phyloP scores from a whole-genome alignment of 2,113 vertebrate genomes.

The Motacilla tschutschensis region DNA sequence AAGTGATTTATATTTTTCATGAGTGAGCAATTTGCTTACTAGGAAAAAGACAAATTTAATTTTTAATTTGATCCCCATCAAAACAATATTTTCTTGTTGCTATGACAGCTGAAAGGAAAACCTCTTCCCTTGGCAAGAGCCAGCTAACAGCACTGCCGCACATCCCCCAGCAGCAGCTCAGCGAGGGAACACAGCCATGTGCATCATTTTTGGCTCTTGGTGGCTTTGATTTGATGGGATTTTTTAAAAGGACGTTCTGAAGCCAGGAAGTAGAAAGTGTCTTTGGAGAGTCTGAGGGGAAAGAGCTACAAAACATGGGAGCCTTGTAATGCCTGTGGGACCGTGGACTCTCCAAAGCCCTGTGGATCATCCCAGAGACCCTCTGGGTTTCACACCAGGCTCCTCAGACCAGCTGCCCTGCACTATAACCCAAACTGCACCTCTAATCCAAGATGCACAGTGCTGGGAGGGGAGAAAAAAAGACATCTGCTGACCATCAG shows the following conservation, averaged over 20 bases:
- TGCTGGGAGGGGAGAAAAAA: background rate
- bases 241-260: background rate
- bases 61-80: conserved; percentile 47
- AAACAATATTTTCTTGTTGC: conserved; percentile 60
- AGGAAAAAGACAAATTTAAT: conserved; percentile 41
- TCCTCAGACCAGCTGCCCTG: background rate
- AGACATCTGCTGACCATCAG: conserved; percentile 41
- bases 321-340: rapidly evolving
- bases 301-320: background rate
- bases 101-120: conserved; percentile 50
- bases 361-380: rapidly evolving
- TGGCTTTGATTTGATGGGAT: background rate
- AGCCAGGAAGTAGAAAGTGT: background rate
- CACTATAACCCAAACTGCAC: background rate
- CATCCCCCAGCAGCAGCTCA: background rate
- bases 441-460: background rate
- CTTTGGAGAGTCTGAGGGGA: background rate
- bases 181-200: background rate
- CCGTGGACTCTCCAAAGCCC: rapidly evolving
- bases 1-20: conserved; percentile 37
- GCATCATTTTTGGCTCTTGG: background rate
- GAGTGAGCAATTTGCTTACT: conserved; percentile 42
- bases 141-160: background rate
- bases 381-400: background rate
- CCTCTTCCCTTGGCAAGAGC: background rate